Evolutionary conservation across 1,140 invertebrate species (phyloP), one percentile per base, ranked within the genome.

Genomic region (Pseudomyrmex cubaensis): DNA sequence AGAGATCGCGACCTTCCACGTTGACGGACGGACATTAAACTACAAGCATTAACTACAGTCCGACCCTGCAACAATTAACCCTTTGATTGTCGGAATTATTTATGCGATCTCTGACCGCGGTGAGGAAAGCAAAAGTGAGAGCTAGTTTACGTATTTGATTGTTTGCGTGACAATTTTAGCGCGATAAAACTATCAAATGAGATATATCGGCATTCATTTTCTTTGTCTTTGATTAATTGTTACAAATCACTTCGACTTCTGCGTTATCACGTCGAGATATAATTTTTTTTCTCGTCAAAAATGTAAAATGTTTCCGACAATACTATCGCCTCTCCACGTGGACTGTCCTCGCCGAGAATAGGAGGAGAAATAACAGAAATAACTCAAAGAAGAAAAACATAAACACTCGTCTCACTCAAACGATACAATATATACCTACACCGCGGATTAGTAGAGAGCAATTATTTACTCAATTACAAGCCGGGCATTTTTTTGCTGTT

Each of bases 1-100:
- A 35, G 35, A 35, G 35, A 77, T 77, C 66, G n/a, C 77, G 77
- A 70, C 77, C 86, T 88, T 87, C 82, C 63, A 67, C 59, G 67
- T 64, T 83, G 56, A 66, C 20, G 86, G 63, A 78, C 74, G 70
- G 82, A 75, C 61, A 59, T 87, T 76, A 66, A 67, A 61, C 59
- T 25, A 59, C 72, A 80, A 77, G 17, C 52, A 77, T 77, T 56
- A 70, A 72, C 56, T 17, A 46, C 17, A 5, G 54, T 35, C n/a
- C 70, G 35, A 50, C 13, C 25, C 48, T 17, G 66, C 20, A 17
- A 64, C 48, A 64, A 73, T 82, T 82, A 82, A 63, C 78, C 72
- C 59, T 82, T 82, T 75, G 78, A 80, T 5, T 67, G 44, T 22
- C 46, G 20, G 61, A 75, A 20, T 82, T 59, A 72, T 48, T 80